These are phyloP conservation scores for Prunella himalayana DNA, from an alignment of 2,113 vertebrate genomes.

Conservation along the genomic window DNA sequence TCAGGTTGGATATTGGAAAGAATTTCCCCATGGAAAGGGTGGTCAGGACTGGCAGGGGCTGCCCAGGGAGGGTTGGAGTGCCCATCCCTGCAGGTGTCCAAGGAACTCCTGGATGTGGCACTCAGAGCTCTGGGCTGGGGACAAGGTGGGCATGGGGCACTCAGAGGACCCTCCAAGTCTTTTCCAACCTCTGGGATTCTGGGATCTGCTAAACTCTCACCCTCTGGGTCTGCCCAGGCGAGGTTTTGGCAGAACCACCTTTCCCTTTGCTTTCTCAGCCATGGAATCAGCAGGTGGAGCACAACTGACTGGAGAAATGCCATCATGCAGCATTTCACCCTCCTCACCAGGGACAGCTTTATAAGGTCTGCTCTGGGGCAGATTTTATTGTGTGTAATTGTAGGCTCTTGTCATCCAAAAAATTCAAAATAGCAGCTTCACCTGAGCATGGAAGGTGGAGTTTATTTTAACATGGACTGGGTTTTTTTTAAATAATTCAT, in stretches of 20 bases:
- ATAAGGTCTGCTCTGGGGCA: background rate
- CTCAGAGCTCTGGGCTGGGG: background rate
- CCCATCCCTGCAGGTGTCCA: background rate
- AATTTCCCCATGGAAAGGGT: background rate
- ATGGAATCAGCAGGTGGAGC: background rate
- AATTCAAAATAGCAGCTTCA: background rate
- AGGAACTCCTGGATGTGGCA: background rate
- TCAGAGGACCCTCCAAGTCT: rapidly evolving
- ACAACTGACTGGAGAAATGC: background rate
- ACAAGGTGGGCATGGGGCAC: rapidly evolving
- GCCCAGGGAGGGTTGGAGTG: background rate
- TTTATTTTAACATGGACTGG: rapidly evolving
- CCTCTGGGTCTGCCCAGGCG: background rate
- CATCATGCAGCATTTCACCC: background rate
- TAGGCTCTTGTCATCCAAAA: background rate
- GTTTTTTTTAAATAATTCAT: background rate
- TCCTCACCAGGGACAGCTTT: background rate
- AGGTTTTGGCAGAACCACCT: background rate
- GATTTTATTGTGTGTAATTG: background rate
- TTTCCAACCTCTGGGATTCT: background rate
- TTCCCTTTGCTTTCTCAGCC: background rate
- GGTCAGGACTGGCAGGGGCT: background rate
- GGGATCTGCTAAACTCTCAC: background rate
- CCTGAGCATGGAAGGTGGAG: background rate
- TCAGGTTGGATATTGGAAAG: background rate